phyloP scores from a whole-genome alignment of 2,113 vertebrate genomes.

The Theristicus caerulescens region DNA sequence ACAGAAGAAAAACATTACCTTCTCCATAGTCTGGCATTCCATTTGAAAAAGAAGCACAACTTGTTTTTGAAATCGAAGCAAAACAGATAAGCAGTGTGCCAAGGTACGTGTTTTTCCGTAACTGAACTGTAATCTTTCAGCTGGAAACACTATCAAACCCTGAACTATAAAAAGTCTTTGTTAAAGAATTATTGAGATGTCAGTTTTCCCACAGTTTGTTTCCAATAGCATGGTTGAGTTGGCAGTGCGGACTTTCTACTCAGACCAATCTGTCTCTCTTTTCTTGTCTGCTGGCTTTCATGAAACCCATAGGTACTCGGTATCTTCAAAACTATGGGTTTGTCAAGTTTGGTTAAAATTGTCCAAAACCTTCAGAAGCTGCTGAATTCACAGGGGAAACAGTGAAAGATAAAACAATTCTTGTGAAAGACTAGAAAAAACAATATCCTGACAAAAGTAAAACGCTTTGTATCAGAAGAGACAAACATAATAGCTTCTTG shows the following conservation, averaged over 20 bases:
- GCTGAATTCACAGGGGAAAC: fast-evolving
- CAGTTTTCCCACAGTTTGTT: background rate
- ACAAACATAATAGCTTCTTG: background rate
- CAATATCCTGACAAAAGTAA: background rate
- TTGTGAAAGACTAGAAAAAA: background rate
- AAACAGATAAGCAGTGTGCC: background rate
- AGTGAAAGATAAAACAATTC: background rate
- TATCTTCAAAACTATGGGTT: background rate
- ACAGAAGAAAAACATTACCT: background rate
- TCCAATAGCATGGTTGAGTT: background rate
- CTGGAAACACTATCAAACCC: background rate
- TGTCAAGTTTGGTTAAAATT: background rate
- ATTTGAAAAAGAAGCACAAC: background rate
- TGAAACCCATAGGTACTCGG: background rate
- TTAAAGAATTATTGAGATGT: background rate
- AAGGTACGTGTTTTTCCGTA: background rate
- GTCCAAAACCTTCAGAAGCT: background rate
- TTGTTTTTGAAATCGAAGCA: background rate
- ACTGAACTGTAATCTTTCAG: background rate
- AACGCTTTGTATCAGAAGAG: background rate
- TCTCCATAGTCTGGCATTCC: background rate
- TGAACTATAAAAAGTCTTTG: background rate
- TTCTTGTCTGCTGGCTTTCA: background rate
- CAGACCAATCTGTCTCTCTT: background rate
- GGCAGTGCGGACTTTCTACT: background rate